Evolutionary conservation across 2,113 vertebrate genomes (phyloP).

Genomic region (Myiopsitta monachus): DNA sequence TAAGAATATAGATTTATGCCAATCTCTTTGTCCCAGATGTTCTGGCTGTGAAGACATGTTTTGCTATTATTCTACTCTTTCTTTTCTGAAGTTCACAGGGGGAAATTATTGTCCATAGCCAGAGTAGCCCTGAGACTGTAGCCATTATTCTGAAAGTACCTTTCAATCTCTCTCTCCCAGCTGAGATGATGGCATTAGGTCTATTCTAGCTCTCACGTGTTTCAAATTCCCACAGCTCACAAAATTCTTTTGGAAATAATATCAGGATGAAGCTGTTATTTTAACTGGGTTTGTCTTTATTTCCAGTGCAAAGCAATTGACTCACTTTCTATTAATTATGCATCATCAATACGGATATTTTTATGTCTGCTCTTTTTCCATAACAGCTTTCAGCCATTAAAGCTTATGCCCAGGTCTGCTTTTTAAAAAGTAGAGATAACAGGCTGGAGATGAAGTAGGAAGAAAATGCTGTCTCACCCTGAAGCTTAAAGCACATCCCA

Average conservation of each 20-base stretch:
- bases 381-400: not conserved
- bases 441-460: not conserved
- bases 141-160: not conserved
- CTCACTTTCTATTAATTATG: constrained; percentile 25
- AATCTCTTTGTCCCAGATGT: not conserved
- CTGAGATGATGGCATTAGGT: not conserved
- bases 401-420: not conserved
- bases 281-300: constrained; percentile 3
- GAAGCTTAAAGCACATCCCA: not conserved
- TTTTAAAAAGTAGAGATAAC: not conserved
- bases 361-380: not conserved
- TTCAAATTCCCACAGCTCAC: constrained; percentile 16
- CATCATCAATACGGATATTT: not conserved
- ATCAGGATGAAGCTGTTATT: not conserved
- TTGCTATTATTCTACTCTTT: not conserved
- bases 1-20: not conserved
- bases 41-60: constrained; percentile 4
- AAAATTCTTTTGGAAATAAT: constrained; percentile 39
- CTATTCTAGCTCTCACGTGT: constrained; percentile 12
- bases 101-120: not conserved
- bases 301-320: not conserved
- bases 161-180: constrained; percentile 22
- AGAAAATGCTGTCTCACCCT: not conserved
- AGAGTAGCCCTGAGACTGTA: not conserved
- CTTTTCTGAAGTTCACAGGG: not conserved